Base-by-base conservation (phyloP, 1,140 invertebrate genomes). In the Acromyrmex echinatior region DNA sequence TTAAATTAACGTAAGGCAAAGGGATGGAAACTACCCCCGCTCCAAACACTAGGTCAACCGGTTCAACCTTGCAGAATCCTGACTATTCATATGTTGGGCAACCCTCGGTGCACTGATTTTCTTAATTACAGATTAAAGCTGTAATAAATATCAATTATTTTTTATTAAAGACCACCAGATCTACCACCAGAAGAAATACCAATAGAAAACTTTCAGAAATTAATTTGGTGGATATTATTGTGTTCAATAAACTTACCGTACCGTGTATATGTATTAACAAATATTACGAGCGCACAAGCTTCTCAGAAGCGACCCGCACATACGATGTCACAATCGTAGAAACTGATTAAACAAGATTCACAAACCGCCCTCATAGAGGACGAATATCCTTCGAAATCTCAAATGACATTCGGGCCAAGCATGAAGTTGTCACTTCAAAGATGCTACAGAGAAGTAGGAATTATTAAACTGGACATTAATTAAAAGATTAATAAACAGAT, bases 1-100 rank as follows among this genome's bases (percentile, higher is more conserved):
- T 95, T 95, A 95, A 95, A 95, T 95, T 94, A 95, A 93, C 91
- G 92, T 92, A 92, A 93, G 91, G 92, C 89, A 92, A 92, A 93
- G 92, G 92, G 91, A 88, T 92, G 90, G 92, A 92, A 92, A 91
- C 93, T 90, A 92, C 91, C 91, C 86, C 88, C 65, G 68, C 68
- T 80, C 77, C 56, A 89, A 76, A 90, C 87, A 93, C 88, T 93
- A 63, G 92, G 92, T 93, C 92, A 93, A 92, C 91, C 56, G 88
- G 84, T 90, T 93, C 86, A 87, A 92, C 82, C 90, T 92, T 71
- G 85, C 79, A 58, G 81, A 82, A 89, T 87, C 87, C 70, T 53
- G 25, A 87, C 21, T 87, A 88, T 90, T 91, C 88, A 65, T 88
- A 65, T 77, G 60, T 84, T 25, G 60, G 73, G 35, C 39, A 39